These are phyloP conservation scores for Anableps anableps DNA, from an alignment of 2,797 vertebrate species.

Conservation along the genomic window DNA sequence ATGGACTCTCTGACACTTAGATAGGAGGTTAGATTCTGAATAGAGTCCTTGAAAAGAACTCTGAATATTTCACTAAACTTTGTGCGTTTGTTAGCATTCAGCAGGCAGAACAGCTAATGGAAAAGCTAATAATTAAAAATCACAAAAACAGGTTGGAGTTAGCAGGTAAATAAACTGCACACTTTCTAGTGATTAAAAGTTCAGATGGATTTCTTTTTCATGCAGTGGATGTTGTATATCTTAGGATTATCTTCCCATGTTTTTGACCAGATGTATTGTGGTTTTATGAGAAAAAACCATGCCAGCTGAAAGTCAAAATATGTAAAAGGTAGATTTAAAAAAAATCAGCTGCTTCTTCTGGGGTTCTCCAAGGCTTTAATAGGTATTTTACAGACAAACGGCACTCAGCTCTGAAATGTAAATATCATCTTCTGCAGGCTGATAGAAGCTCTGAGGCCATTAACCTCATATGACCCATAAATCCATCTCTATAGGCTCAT, in stretches of 20 bases:
- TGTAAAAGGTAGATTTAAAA: neutral
- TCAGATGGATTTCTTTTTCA: neutral
- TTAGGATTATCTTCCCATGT: neutral
- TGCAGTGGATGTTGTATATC: neutral
- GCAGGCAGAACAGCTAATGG: neutral
- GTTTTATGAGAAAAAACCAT: neutral
- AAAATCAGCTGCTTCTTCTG: neutral
- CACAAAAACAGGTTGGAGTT: neutral
- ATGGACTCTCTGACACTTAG: neutral
- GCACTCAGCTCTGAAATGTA: neutral
- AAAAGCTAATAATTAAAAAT: neutral
- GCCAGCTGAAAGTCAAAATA: neutral
- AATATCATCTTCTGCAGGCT: neutral
- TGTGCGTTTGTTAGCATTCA: neutral
- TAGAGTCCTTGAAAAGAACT: neutral
- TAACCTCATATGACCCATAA: conserved; percentile 3
- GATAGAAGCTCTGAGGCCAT: conserved; percentile 1
- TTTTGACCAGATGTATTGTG: neutral
- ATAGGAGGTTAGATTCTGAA: neutral
- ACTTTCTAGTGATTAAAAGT: neutral
- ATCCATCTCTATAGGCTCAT: neutral
- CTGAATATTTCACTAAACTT: neutral
- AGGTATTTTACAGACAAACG: neutral
- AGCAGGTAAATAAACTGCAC: neutral
- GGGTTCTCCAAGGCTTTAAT: no score